Evolutionary conservation across 2,797 vertebrate species (phyloP).

Genomic region (Tokudaia tokunoshimensis): DNA sequence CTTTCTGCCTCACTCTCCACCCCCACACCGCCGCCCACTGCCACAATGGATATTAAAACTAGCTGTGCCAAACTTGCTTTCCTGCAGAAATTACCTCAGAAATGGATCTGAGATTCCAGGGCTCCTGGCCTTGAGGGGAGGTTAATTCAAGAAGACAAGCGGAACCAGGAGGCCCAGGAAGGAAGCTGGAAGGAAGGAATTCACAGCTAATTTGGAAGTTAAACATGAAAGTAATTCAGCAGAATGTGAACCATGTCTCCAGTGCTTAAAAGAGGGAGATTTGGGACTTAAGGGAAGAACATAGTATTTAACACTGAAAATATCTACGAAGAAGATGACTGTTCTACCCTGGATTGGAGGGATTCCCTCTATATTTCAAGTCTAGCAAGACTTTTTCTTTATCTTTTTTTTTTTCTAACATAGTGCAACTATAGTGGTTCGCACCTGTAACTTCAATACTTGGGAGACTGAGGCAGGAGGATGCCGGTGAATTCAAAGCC

Average conservation of each 20-base stretch:
- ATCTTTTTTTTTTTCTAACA: neutral
- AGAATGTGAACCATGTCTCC: neutral
- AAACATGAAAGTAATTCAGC: conserved; percentile 51
- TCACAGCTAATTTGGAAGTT: conserved; percentile 63
- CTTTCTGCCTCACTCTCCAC: neutral
- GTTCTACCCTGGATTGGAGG: neutral
- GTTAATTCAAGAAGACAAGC: conserved; percentile 59
- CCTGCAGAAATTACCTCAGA: conserved; percentile 57
- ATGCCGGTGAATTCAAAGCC: neutral
- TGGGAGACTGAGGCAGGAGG: neutral
- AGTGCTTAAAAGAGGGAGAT: neutral
- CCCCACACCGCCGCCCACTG: neutral
- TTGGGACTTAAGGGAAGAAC: neutral
- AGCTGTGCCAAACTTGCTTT: conserved; percentile 41
- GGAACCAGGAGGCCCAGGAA: conserved; percentile 27
- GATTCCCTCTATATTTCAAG: neutral
- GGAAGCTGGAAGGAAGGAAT: conserved; percentile 59
- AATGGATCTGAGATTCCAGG: conserved; percentile 58
- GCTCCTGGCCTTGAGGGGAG: conserved; percentile 58
- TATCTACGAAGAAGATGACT: neutral
- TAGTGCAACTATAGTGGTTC: neutral
- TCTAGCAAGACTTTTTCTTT: neutral
- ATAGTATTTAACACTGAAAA: neutral
- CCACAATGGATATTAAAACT: neutral
- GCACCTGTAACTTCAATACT: neutral